Evolutionary conservation across 2,797 vertebrate genomes (phyloP).

Genomic region (Knipowitschia caucasica): DNA sequence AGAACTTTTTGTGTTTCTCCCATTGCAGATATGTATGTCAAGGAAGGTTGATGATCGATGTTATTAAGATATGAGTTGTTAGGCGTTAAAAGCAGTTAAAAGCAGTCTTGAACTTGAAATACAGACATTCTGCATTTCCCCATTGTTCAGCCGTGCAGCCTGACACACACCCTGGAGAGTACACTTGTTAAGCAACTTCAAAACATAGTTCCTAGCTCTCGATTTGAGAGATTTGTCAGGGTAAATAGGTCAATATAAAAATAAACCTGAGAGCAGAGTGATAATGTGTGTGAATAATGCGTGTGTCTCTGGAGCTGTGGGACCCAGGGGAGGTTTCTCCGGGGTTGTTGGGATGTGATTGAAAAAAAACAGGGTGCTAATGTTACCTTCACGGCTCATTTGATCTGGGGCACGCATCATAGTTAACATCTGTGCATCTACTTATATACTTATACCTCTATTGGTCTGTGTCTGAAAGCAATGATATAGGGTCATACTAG

Average conservation of each 20-base stretch:
- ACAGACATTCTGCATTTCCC: too few species aligned
- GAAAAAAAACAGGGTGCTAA: constrained; percentile 63
- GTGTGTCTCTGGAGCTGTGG: constrained; percentile 35
- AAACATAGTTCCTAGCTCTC: constrained; percentile 22
- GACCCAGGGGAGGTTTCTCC: constrained; percentile 45
- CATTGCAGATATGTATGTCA: too few species aligned
- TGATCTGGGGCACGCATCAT: constrained; percentile 43
- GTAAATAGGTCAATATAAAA: constrained; percentile 35
- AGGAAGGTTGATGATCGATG: too few species aligned
- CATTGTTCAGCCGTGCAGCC: background rate
- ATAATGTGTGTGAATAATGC: constrained; percentile 17
- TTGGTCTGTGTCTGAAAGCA: constrained; percentile 36
- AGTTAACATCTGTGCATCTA: constrained; percentile 65
- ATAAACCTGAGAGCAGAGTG: constrained; percentile 15
- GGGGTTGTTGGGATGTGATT: constrained; percentile 55
- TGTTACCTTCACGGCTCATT: constrained; percentile 62
- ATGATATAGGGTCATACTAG: background rate
- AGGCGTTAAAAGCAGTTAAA: too few species aligned
- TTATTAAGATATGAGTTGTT: too few species aligned
- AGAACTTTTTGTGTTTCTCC: too few species aligned
- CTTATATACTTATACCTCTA: constrained; percentile 30
- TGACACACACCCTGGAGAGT: background rate
- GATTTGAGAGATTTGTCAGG: constrained; percentile 24
- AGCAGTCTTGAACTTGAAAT: too few species aligned
- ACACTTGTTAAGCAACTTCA: constrained; percentile 15